These are phyloP conservation scores for Stenichneumon culpator DNA, from an alignment of 2,888 invertebrate genomes.

Conservation along the genomic window DNA sequence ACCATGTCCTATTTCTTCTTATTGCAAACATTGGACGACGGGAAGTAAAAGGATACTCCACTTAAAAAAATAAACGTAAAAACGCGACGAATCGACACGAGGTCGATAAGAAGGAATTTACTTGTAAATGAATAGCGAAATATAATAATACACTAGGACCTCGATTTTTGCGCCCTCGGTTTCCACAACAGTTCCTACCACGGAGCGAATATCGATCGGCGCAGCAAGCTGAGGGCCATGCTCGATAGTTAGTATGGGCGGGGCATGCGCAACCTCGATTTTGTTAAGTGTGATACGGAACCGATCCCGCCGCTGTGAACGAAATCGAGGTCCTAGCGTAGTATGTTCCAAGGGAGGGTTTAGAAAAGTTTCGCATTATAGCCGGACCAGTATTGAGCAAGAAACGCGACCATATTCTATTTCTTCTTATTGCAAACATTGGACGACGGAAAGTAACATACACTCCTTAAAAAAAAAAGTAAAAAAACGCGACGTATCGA, in stretches of 20 bases:
- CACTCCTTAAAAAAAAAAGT: background rate
- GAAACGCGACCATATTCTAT: slow-evolving; percentile 64
- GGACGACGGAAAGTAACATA: slow-evolving; percentile 55
- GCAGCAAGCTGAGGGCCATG: no score
- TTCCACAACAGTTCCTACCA: no score
- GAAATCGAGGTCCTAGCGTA: no score
- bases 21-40: slow-evolving; percentile 65
- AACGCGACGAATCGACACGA: slow-evolving; percentile 46
- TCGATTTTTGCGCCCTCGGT: no score
- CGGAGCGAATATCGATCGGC: no score
- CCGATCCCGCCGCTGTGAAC: no score
- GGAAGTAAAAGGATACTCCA: slow-evolving; percentile 16
- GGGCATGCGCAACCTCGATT: no score
- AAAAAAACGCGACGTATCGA: slow-evolving; percentile 20
- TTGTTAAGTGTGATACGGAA: no score
- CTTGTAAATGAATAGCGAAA: slow-evolving; percentile 57
- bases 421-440: slow-evolving; percentile 68
- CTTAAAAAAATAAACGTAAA: background rate
- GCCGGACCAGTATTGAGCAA: slow-evolving; percentile 12
- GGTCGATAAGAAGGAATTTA: slow-evolving; percentile 55
- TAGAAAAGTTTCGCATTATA: slow-evolving; percentile 28
- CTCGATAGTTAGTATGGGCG: no score
- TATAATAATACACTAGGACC: no score
- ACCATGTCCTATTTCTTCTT: slow-evolving; percentile 70
- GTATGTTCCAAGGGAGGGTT: background rate